Evolutionary conservation across 1,140 invertebrate genomes (phyloP), one percentile per base, ranked within the genome.

Genomic region (Drosophila seguyi): DNA sequence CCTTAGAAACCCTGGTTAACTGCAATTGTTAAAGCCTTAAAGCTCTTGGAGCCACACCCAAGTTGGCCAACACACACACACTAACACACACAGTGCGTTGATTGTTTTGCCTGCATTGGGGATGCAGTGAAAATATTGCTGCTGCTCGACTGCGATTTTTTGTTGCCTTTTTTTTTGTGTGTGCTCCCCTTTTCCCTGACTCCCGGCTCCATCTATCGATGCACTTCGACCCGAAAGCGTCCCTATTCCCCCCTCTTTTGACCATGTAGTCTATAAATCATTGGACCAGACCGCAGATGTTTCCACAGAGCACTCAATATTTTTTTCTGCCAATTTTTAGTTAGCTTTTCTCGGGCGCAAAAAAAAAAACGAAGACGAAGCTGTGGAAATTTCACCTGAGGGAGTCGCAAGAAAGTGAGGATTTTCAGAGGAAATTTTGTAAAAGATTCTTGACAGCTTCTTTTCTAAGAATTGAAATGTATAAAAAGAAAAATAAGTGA

Each of bases 91-190:
- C 14, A 45, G 61, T 56, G 27, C 39, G 36, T 75, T 29, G 50
- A 57, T 57, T 65, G 59, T 74, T 74, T 74, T 72, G 61, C 67
- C 48, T 53, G 71, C 47, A 74, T 74, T 42, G 59, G 59, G 36
- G 50, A 75, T 65, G 53, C 73, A 74, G 71, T 57, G 52, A 74
- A 75, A 75, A 74, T 74, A 74, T 63, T 63, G 58, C 56, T 63
- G 58, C 62, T 74, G 34, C 59, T 36, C 20, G 11, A 50, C 52
- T 74, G 34, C 31, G 45, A 74, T 57, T 72, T 75, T 72, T 72
- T 74, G 55, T 55, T 72, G 39, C 47, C 39, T 41, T 61, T n/a
- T n/a, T 45, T 42, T 20, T 16, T n/a, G n/a, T n/a, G n/a, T 25
- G 6, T 4, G 20, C 14, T 16, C 6, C 20, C 18, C 18, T 62